Evolutionary conservation across 2,797 vertebrate species (phyloP).

Genomic region (Melopsittacus undulatus): DNA sequence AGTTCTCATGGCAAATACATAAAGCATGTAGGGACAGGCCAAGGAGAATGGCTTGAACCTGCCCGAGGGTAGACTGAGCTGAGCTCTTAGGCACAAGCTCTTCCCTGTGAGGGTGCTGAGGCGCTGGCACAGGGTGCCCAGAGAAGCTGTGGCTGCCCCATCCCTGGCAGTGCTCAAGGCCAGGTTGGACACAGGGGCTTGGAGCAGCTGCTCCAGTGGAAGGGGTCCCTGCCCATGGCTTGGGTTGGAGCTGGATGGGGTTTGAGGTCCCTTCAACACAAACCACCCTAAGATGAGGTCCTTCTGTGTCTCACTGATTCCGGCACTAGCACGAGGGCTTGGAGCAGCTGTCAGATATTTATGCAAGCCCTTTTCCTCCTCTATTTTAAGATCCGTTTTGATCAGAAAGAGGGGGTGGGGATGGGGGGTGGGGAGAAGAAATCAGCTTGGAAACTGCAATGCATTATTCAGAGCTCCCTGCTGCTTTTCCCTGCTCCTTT

Average conservation of each 20-base stretch:
- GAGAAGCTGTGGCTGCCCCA: no score
- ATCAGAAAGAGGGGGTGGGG: neutral
- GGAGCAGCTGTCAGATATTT: conserved; percentile 12
- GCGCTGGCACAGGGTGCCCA: no score
- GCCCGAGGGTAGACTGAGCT: neutral
- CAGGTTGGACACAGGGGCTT: no score
- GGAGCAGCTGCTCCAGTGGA: neutral
- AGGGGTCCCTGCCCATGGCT: no score
- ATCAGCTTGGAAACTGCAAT: neutral
- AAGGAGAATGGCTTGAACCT: neutral
- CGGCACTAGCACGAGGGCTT: rapidly evolving
- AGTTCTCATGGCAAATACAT: neutral
- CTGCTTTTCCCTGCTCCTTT: neutral
- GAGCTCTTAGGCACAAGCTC: neutral
- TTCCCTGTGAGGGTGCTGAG: no score
- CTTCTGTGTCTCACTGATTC: neutral
- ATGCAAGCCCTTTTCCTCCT: neutral
- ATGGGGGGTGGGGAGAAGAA: neutral
- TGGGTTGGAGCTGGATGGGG: neutral
- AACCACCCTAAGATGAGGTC: neutral
- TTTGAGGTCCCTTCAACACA: neutral
- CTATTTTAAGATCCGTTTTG: neutral
- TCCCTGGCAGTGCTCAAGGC: no score
- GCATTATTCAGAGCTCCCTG: neutral
- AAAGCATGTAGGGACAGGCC: neutral